Conservation (phyloP, 2,888 invertebrate genomes). For the Anaspis maculata region DNA sequence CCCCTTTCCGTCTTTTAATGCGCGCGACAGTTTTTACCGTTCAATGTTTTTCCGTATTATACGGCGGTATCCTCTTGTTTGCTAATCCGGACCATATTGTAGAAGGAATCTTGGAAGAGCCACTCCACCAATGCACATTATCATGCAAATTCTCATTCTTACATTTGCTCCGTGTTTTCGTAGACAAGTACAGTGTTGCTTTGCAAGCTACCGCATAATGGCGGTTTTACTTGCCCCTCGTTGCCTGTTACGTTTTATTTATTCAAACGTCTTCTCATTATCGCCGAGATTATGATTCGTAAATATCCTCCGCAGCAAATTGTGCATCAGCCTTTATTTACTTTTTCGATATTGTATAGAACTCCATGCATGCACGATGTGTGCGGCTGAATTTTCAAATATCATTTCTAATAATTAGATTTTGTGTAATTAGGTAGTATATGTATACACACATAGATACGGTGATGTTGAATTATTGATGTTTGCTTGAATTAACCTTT, state of each 20-base stretch:
- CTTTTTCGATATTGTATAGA: not conserved
- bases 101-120: constrained; percentile 24
- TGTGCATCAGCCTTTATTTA: not conserved
- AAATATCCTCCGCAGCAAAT: constrained; percentile 12
- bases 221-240: constrained; percentile 26
- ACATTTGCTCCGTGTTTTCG: constrained; percentile 40
- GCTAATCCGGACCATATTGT: constrained; percentile 14
- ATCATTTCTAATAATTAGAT: not conserved
- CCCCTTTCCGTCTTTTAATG: no score
- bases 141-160: constrained; percentile 43
- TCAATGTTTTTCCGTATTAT: no score
- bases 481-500: no score
- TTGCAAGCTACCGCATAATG: constrained; percentile 29
- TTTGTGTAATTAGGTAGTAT: not conserved
- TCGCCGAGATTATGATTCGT: constrained; percentile 26
- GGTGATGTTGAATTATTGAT: no score
- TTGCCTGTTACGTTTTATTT: constrained; percentile 24
- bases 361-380: not conserved
- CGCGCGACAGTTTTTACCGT: no score
- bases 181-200: constrained; percentile 37
- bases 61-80: no score
- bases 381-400: not conserved
- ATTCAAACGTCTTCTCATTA: constrained; percentile 27
- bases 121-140: constrained; percentile 37
- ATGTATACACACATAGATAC: not conserved